Evolutionary conservation across 2,797 vertebrate genomes (phyloP).

Genomic region (Gallinago solitaria): DNA sequence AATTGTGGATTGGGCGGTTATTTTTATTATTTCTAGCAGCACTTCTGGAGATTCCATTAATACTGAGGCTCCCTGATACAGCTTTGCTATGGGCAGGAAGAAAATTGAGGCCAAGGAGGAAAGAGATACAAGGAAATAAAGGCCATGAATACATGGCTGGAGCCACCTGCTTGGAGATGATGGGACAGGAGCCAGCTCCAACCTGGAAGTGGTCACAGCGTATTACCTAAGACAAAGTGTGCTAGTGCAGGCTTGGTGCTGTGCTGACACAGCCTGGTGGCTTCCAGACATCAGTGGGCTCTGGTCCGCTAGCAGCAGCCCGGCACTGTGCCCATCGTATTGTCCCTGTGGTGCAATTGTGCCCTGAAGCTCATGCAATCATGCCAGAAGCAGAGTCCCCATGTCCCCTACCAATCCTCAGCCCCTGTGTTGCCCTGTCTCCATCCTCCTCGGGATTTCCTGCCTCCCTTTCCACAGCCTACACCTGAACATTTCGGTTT

Average conservation of each 20-base stretch:
- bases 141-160: neutral
- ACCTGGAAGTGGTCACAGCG: fast-evolving
- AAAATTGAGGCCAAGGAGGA: neutral
- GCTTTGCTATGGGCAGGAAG: constrained; percentile 17
- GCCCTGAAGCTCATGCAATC: neutral
- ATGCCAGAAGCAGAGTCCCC: neutral
- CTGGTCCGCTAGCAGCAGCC: neutral
- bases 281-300: neutral
- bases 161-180: neutral
- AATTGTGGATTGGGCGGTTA: neutral
- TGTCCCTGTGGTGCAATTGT: fast-evolving
- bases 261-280: neutral
- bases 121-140: neutral
- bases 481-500: neutral
- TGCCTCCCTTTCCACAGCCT: neutral
- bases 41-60: constrained; percentile 59
- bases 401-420: neutral
- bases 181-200: neutral
- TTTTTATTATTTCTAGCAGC: constrained; percentile 58
- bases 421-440: neutral
- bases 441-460: neutral
- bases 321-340: fast-evolving
- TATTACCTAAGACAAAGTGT: neutral
- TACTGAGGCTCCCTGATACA: neutral
- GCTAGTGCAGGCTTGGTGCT: neutral